Conservation (phyloP, 2,888 invertebrate genomes). For the Sericinus montela region DNA sequence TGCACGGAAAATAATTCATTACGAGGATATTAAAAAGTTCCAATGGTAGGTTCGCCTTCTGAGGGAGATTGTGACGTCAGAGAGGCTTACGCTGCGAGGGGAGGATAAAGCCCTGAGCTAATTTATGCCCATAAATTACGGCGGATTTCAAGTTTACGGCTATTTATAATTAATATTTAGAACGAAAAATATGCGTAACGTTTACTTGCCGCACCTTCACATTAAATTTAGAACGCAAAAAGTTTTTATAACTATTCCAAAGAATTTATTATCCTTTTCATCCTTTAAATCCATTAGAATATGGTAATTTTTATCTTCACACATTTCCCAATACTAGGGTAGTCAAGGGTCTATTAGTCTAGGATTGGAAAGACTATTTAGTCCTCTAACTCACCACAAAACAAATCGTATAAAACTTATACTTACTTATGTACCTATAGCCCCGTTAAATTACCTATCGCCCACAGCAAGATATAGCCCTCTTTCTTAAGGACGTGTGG, state of each 20-base stretch:
- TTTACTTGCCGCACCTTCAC: not conserved
- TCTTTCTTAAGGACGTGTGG: no score
- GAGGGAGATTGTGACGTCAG: constrained; percentile 18
- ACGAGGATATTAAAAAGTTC: constrained; percentile 16
- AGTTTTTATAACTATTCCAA: not conserved
- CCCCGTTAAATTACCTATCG: no score
- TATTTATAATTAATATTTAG: constrained; percentile 18
- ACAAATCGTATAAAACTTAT: no score
- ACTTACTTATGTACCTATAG: no score
- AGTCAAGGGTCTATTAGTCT: no score
- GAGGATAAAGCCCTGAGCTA: constrained; percentile 7
- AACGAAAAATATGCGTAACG: not conserved
- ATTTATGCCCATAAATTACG: constrained; percentile 18
- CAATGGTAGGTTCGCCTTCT: not conserved
- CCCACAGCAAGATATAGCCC: no score
- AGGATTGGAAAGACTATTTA: no score
- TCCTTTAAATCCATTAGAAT: no score
- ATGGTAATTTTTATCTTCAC: no score
- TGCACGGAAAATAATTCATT: constrained; percentile 14
- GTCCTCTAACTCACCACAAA: no score
- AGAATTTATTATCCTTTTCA: no score
- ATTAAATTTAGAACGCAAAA: not conserved
- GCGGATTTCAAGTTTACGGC: constrained; percentile 13
- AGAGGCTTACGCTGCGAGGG: constrained; percentile 5
- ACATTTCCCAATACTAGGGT: no score